Base-by-base conservation (phyloP, 2,797 vertebrate genomes). In the Sebastes minor region DNA sequence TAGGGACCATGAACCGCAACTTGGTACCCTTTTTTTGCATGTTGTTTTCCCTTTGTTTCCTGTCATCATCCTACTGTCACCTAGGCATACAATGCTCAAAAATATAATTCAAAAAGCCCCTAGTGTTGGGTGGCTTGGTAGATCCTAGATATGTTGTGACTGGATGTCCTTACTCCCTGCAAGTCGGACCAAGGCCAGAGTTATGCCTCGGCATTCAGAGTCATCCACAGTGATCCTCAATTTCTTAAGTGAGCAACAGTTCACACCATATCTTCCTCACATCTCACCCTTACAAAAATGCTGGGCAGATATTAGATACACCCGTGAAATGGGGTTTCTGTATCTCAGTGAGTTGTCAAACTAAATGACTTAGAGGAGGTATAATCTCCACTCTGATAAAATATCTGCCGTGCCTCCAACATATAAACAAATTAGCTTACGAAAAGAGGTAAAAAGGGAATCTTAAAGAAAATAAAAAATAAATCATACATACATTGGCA, bases 401-500 rank as follows among this genome's bases (percentile, higher is more conserved):
- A 57, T n/a, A 63, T 30, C 20, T 28, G 28, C 23, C 30, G 8
- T 11, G 4, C 22, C 49, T 64, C 55, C 14, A 61, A 84, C 56
- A 76, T 23, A 75, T 32, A 11, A 78, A 69, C 16, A 71, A 52
- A 61, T 69, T 4, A 63, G 38, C 11, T 10, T 22, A 46, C 4
- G 2, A 22, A 68, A 56, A 56, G 6, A 33, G 5, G 2, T n/a
- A 60, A 49, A 53, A 32, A 25, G 35, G 35, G 35, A 38, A 38
- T 38, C 0, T 38, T 38, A 38, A 38, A 38, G 35, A 38, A 38
- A 38, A 2, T 14, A 59, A 27, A 60, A 22, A 8, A 46, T 1
- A 12, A 74, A 22, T 25, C n/a, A 71, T 86, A 95, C 98, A 88
- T 95, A 99, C 99, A 0, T 99, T 99, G 25, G 98, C 98, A 6